phyloP scores from a whole-genome alignment of 2,113 vertebrate species.

The Corvus cornix region DNA sequence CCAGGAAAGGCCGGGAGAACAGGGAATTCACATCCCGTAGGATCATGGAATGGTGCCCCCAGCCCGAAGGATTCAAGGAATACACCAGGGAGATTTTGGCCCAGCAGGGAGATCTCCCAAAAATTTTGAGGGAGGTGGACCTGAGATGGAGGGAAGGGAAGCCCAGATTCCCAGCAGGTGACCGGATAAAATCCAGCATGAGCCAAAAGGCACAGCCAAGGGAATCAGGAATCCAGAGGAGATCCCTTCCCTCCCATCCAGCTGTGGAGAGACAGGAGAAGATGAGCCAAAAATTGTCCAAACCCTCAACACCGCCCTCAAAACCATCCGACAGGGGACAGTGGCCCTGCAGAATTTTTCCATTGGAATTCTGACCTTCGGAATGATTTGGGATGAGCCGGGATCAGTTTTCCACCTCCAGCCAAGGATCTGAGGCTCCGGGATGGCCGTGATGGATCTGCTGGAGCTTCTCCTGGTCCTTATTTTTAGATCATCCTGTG shows the following conservation, averaged over 20 bases:
- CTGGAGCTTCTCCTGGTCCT: background rate
- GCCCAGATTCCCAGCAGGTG: background rate
- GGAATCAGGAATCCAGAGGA: background rate
- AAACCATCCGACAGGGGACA: background rate
- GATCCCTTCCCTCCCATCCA: background rate
- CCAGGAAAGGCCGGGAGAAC: background rate
- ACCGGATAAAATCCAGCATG: rapidly evolving
- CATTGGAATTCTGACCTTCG: background rate
- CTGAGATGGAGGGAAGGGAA: background rate
- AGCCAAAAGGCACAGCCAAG: background rate
- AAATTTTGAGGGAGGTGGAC: background rate
- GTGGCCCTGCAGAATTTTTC: background rate
- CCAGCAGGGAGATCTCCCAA: background rate
- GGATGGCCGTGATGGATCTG: background rate
- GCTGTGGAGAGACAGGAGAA: background rate
- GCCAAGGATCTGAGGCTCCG: background rate
- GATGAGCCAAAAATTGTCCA: background rate
- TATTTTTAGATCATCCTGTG: background rate
- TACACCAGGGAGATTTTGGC: background rate
- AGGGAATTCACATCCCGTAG: background rate
- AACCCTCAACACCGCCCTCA: background rate
- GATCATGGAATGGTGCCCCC: background rate
- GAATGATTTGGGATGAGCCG: background rate
- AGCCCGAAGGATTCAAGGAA: background rate
- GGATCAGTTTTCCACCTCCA: background rate